phyloP scores from a whole-genome alignment of 2,888 invertebrate species.

The Escarpia spicata region DNA sequence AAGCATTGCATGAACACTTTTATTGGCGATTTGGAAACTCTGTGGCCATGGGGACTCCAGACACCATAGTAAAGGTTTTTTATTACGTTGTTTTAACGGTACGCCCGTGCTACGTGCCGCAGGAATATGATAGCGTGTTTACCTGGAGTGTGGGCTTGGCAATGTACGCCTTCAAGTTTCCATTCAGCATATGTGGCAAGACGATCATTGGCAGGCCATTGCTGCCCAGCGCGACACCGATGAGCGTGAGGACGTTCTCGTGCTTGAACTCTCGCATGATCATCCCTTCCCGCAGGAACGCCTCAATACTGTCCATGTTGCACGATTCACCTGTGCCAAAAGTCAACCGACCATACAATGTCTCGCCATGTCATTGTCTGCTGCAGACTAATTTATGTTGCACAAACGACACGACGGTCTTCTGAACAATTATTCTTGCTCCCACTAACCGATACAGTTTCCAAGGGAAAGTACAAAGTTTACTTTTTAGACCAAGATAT shows the following conservation, averaged over 20 bases:
- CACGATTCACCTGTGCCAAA: background rate
- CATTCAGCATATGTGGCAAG: constrained; percentile 65
- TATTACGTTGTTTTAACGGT: background rate
- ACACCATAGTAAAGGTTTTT: too few species aligned
- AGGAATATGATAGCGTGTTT: constrained; percentile 33
- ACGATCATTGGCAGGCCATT: constrained; percentile 64
- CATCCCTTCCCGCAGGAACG: constrained; percentile 40
- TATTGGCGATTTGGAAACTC: too few species aligned
- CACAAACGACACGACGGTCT: too few species aligned
- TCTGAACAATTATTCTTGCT: too few species aligned
- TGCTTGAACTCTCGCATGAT: constrained; percentile 52
- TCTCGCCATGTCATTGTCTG: background rate
- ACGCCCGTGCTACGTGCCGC: background rate
- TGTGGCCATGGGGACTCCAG: too few species aligned
- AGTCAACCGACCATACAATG: background rate
- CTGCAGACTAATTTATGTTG: background rate
- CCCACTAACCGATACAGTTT: too few species aligned
- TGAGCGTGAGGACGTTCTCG: constrained; percentile 63
- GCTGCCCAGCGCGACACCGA: constrained; percentile 56
- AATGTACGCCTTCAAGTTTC: constrained; percentile 57
- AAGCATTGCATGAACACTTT: too few species aligned
- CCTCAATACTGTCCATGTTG: constrained; percentile 33
- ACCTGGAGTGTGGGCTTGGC: constrained; percentile 49
- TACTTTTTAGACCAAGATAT: too few species aligned
- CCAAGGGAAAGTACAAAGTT: too few species aligned